Evolutionary conservation across 2,797 vertebrate species (phyloP).

Genomic region (Pseudomugil gertrudae): DNA sequence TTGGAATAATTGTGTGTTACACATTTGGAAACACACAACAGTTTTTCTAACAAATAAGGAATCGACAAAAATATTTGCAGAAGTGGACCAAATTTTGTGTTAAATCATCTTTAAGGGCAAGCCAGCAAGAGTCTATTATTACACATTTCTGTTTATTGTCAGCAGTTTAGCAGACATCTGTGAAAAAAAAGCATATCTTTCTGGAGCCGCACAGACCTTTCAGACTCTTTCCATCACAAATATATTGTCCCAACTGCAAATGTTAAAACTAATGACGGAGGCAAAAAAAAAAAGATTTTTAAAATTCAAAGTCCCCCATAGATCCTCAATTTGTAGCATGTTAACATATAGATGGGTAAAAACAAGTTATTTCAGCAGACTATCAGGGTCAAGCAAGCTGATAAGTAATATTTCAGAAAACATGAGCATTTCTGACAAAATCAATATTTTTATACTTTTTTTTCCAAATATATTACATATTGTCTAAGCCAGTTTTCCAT

Average conservation of each 20-base stretch:
- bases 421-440: constrained; percentile 28
- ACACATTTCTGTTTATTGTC: constrained; percentile 46
- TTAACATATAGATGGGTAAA: constrained; percentile 15
- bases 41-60: constrained; percentile 26
- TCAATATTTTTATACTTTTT: constrained; percentile 14
- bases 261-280: constrained; percentile 41
- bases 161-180: constrained; percentile 46
- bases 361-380: constrained; percentile 32
- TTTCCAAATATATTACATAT: neutral
- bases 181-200: constrained; percentile 45
- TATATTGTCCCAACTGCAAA: constrained; percentile 22
- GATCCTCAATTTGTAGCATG: neutral
- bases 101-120: constrained; percentile 54
- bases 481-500: constrained; percentile 8
- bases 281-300: constrained; percentile 17
- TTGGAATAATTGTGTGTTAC: constrained; percentile 31
- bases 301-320: constrained; percentile 16
- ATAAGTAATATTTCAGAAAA: constrained; percentile 61
- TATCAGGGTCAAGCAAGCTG: constrained; percentile 28
- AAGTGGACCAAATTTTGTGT: constrained; percentile 51
- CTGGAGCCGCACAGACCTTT: constrained; percentile 25
- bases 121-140: constrained; percentile 50
- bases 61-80: constrained; percentile 24
- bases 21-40: constrained; percentile 23
- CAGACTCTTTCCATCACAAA: constrained; percentile 4